phyloP scores from a whole-genome alignment of 2,797 vertebrate species.

The Apogon talboti region DNA sequence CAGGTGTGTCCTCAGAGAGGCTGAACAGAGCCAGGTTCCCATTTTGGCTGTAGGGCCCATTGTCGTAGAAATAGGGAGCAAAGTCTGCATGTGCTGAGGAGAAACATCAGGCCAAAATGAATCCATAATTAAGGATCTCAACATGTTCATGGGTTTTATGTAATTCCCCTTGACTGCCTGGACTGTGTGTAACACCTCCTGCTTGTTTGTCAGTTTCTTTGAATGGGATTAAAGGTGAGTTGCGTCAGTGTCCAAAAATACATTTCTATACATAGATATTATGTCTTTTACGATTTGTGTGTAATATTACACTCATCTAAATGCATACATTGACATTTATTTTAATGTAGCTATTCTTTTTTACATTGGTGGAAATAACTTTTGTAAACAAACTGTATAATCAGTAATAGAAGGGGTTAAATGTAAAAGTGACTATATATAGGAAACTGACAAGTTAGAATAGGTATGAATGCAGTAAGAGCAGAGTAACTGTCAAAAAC shows the following conservation, averaged over 20 bases:
- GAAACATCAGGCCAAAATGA: slow-evolving; percentile 21
- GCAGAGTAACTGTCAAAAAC: background rate
- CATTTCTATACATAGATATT: slow-evolving; percentile 49
- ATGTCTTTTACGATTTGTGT: background rate
- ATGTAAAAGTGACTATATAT: background rate
- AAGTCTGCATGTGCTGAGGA: slow-evolving; percentile 89
- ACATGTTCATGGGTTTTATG: background rate
- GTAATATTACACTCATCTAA: background rate
- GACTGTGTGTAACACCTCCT: background rate
- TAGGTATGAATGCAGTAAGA: slow-evolving; percentile 19
- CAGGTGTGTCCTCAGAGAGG: slow-evolving; percentile 91
- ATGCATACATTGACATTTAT: background rate
- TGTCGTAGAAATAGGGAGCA: slow-evolving; percentile 95
- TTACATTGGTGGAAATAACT: no score
- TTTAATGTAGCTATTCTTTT: no score
- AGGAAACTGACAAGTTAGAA: slow-evolving; percentile 37
- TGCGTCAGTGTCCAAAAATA: slow-evolving; percentile 65
- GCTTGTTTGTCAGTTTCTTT: slow-evolving; percentile 39
- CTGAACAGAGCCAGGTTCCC: slow-evolving; percentile 97
- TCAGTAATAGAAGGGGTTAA: no score
- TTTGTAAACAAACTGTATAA: no score
- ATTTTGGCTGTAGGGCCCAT: slow-evolving; percentile 89
- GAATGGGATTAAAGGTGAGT: slow-evolving; percentile 71
- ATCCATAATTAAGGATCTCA: background rate
- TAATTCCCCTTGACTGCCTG: background rate